Conservation (phyloP, 1,140 invertebrate species). For the Bombus affinis region DNA sequence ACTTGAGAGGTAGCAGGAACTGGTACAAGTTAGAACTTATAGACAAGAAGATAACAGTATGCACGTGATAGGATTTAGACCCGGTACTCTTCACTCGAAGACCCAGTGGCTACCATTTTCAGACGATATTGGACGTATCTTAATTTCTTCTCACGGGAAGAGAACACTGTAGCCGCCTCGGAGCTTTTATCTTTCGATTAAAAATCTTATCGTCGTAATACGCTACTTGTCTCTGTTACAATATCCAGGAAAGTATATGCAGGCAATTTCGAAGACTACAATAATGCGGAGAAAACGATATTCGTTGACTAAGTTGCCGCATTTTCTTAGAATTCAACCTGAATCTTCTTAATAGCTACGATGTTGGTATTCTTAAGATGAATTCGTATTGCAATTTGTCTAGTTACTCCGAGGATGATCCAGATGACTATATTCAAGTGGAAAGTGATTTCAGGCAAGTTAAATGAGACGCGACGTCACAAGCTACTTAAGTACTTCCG, state of each 20-base stretch:
- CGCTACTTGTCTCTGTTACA: not conserved
- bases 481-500: not conserved
- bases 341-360: not conserved
- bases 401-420: not conserved
- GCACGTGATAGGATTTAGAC: constrained; percentile 3
- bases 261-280: too few species aligned
- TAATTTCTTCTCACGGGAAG: not conserved
- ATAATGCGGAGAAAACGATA: not conserved
- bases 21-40: not conserved
- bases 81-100: too few species aligned
- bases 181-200: not conserved
- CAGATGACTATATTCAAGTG: not conserved
- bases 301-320: too few species aligned
- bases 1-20: constrained; percentile 8
- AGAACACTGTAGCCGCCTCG: not conserved
- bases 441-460: not conserved
- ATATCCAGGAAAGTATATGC: not conserved
- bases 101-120: not conserved
- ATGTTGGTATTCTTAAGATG: too few species aligned
- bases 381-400: not conserved
- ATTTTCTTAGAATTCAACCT: not conserved
- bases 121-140: not conserved
- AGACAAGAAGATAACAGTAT: not conserved
- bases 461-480: not conserved
- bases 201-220: not conserved